Evolutionary conservation across 2,888 invertebrate species (phyloP), one percentile per base, ranked within the genome.

Genomic region (Trichogramma evanescens): DNA sequence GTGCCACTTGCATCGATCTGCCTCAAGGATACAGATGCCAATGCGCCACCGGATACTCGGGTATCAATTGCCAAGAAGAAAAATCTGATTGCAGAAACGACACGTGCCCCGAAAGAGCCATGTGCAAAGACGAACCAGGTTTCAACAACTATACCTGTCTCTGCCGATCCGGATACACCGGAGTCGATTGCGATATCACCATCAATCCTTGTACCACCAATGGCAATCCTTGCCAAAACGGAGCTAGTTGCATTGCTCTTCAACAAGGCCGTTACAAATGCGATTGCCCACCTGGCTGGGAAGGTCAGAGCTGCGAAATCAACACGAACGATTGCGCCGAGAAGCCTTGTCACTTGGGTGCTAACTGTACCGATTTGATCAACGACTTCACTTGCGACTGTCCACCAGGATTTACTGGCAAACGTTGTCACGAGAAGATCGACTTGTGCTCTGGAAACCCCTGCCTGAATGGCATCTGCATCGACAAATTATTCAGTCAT

Each of bases 261-360:
- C 92, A 92, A 76, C 94, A 93, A 82, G 95, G 95, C 8, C 83
- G 95, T 67, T 96, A 89, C 78, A 90, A 91, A 77, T 99, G 99
- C 75, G 93, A 95, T 76, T 99, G 99, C 77, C 81, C 92, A 57
- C 89, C 94, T 26, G 99, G 99, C 48, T 99, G 98, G 97, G 94
- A 95, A 76, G 99, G 99, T 62, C 90, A 93, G 69, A 88, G 89
- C 63, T 99, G 99, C 77, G 94, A 95, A 74, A 84, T 83, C n/a
- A 94, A 95, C 74, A 91, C 87, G 65, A 89, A 97, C 72, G 96
- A 97, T 73, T 97, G 96, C 76, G 88, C 91, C 5, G 95, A 95
- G 76, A 88, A 88, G 67, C 96, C 96, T 40, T 95, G 95, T 75
- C 82, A 95, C 1, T 80, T 97, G 40, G 92, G 90, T 1, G 89